Conservation (phyloP, 2,113 vertebrate genomes). For the Anas platyrhynchos region DNA sequence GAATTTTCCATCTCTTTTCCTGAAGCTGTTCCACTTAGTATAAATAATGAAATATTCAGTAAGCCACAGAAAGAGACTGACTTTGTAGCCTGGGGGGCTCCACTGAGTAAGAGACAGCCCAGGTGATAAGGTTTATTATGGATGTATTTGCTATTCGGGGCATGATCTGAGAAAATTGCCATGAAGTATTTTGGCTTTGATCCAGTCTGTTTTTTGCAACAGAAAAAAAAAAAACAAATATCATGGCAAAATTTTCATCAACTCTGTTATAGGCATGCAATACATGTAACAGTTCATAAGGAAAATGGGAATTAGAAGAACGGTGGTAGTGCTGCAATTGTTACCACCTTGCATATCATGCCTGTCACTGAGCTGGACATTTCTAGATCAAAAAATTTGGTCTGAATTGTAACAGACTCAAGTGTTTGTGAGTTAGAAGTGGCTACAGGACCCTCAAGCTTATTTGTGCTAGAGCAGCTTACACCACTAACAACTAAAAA, state of each 20-base stretch:
- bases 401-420: neutral
- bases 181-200: neutral
- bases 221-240: neutral
- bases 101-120: neutral
- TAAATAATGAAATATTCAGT: slow-evolving; percentile 66
- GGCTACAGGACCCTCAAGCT: neutral
- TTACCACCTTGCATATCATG: neutral
- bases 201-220: neutral
- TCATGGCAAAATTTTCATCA: neutral
- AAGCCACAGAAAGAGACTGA: neutral
- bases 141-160: neutral
- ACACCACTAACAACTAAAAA: neutral
- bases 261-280: neutral
- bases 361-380: neutral
- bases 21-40: slow-evolving; percentile 55
- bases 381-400: neutral
- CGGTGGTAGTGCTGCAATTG: neutral
- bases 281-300: neutral
- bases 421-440: neutral
- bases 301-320: neutral
- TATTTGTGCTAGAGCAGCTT: neutral
- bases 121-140: slow-evolving; percentile 26
- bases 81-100: slow-evolving; percentile 26
- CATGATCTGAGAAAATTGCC: neutral
- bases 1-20: slow-evolving; percentile 47